Percentiles rank a stretch among this genome's conserved stretches.
These are phyloP conservation scores for Laupala kohalensis DNA, from an alignment of 1,140 invertebrate species.

Conservation along the genomic window DNA sequence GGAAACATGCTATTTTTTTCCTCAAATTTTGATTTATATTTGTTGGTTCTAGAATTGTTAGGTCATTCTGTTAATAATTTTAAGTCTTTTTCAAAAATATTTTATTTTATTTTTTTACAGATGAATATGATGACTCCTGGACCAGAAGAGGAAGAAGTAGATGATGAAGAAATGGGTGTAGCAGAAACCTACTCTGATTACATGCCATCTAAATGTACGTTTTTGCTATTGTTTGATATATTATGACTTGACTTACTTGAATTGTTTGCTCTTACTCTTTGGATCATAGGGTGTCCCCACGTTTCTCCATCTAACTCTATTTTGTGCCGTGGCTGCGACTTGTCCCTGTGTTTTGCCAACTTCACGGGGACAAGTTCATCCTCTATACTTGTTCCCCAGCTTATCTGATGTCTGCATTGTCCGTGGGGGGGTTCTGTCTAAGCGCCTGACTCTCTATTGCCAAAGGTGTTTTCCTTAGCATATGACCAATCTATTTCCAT, in stretches of 20 bases:
- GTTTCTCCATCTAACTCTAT: no score
- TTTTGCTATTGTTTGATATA: neutral
- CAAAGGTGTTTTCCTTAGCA: no score
- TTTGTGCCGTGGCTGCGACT: no score
- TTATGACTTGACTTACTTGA: neutral
- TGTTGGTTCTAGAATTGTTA: no score
- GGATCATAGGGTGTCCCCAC: neutral
- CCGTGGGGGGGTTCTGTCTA: neutral
- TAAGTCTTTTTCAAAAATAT: no score
- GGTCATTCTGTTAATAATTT: no score
- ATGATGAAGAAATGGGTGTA: conserved; percentile 93
- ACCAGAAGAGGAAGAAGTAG: conserved; percentile 69
- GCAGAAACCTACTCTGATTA: conserved; percentile 97
- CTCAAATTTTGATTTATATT: no score
- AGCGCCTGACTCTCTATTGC: neutral
- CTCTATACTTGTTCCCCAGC: neutral
- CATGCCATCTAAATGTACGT: conserved; percentile 85
- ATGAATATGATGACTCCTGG: conserved; percentile 20
- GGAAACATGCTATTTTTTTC: no score
- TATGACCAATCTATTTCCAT: no score
- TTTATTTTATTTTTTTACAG: conserved; percentile 1
- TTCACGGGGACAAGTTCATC: neutral
- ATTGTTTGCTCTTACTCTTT: neutral
- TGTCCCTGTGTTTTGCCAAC: no score
- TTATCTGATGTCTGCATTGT: neutral